A percentile compares a stretch with the other conserved stretches of the same genome.
phyloP scores from a whole-genome alignment of 2,888 invertebrate species.

The Metallyticus violacea region DNA sequence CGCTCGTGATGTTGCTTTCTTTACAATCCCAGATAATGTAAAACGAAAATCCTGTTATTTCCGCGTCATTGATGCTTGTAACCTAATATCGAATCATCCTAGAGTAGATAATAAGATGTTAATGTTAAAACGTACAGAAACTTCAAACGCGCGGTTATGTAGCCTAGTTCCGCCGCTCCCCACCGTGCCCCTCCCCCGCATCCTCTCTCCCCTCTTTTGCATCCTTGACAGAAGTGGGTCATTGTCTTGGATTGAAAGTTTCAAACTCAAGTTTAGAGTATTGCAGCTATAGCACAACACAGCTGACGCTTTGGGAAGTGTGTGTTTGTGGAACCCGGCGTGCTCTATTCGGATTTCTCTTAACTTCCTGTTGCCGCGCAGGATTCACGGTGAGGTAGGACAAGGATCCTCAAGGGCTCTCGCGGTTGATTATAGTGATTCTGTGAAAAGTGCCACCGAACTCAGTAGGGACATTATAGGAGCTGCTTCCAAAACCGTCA shows the following conservation, averaged over 20 bases:
- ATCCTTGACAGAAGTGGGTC: slow-evolving; percentile 29
- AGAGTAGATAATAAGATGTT: neutral
- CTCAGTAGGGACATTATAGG: neutral
- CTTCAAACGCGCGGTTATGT: neutral
- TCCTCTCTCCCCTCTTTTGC: neutral
- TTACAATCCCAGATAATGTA: neutral
- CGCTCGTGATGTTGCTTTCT: neutral
- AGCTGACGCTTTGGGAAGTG: neutral
- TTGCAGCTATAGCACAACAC: neutral
- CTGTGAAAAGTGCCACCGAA: neutral
- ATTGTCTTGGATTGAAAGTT: slow-evolving; percentile 32
- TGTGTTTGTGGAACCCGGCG: too few species aligned
- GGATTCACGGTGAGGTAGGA: neutral
- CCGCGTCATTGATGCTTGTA: neutral
- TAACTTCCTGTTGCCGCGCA: neutral
- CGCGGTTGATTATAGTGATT: neutral
- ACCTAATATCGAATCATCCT: neutral
- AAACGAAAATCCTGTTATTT: neutral
- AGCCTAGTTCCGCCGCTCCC: neutral
- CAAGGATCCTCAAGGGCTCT: neutral
- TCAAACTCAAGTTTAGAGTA: too few species aligned
- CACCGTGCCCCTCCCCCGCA: neutral
- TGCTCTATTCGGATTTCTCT: too few species aligned
- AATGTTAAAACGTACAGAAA: neutral
- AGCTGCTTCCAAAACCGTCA: neutral